Evolutionary conservation across 1,140 invertebrate genomes (phyloP).

Genomic region (Bombus impatiens): DNA sequence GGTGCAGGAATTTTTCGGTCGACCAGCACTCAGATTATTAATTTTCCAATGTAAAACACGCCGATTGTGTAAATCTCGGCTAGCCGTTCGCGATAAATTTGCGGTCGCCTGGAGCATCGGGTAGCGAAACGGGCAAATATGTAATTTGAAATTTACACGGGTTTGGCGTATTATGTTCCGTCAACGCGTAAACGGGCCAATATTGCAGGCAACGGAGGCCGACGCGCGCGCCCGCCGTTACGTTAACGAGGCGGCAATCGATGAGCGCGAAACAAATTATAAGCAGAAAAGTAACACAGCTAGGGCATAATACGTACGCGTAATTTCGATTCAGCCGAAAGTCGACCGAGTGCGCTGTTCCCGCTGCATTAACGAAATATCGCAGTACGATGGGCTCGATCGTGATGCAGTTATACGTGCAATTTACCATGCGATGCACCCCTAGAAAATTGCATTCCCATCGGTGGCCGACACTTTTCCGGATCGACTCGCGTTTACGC

Average conservation of each 20-base stretch:
- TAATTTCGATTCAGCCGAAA: background rate
- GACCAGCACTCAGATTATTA: background rate
- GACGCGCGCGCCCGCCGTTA: background rate
- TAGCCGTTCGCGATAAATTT: constrained; percentile 20
- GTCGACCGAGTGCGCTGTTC: background rate
- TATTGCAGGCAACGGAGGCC: background rate
- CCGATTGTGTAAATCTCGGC: constrained; percentile 14
- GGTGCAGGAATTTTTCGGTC: background rate
- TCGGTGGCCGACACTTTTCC: background rate
- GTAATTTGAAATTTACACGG: constrained; percentile 35
- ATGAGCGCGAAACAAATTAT: constrained; percentile 2
- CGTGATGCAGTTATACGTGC: constrained; percentile 9
- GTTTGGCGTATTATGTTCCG: background rate
- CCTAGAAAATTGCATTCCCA: background rate
- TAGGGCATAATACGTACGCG: no score
- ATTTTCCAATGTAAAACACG: background rate
- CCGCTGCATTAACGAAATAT: background rate
- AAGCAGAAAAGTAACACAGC: background rate
- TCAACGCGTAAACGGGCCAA: constrained; percentile 5
- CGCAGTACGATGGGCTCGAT: background rate
- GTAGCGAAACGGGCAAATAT: constrained; percentile 9
- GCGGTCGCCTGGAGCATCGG: background rate
- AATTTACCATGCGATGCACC: background rate
- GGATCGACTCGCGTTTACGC: background rate
- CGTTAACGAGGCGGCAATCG: constrained; percentile 25